phyloP scores from a whole-genome alignment of 2,888 invertebrate genomes.

The Eledone cirrhosa region DNA sequence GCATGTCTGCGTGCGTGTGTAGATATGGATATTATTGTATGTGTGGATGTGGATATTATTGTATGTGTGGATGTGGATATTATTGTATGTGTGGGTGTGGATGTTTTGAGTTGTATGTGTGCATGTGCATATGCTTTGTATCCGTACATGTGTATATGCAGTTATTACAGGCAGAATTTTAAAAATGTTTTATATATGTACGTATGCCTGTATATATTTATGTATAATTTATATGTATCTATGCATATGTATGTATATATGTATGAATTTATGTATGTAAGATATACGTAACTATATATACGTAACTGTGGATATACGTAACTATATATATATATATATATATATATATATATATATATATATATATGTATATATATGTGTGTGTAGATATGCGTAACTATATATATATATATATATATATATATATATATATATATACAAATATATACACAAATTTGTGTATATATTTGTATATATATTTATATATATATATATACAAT shows the following conservation, averaged over 20 bases:
- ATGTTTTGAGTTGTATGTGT: too few relatives aligned
- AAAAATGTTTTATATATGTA: too few relatives aligned
- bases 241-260: conserved; percentile 2
- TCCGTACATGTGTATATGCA: too few relatives aligned
- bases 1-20: too few relatives aligned
- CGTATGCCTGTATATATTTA: too few relatives aligned
- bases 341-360: conserved; percentile 11
- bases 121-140: too few relatives aligned
- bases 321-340: conserved; percentile 12
- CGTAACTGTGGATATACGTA: background rate
- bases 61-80: too few relatives aligned
- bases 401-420: background rate
- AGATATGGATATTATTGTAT: too few relatives aligned
- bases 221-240: background rate
- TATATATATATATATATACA: background rate
- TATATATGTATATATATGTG: background rate
- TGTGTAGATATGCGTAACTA: background rate
- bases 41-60: too few relatives aligned
- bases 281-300: background rate
- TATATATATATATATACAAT: background rate
- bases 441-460: background rate
- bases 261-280: background rate
- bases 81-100: too few relatives aligned
- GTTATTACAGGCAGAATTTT: too few relatives aligned
- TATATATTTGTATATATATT: background rate